phyloP scores from a whole-genome alignment of 2,797 vertebrate species.

The Micropoecilia bifurca region DNA sequence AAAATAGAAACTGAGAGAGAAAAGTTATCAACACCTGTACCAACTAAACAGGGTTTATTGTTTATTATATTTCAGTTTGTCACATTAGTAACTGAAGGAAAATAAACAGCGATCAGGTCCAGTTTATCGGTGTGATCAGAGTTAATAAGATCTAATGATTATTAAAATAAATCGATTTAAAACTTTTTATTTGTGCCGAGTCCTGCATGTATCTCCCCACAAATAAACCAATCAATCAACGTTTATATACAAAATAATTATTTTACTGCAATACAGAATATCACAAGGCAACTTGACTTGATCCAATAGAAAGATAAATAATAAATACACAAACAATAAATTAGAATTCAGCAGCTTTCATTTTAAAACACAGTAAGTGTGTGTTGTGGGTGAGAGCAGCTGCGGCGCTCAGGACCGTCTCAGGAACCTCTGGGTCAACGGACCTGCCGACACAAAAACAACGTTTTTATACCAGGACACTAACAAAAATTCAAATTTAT shows the following conservation, averaged over 20 bases:
- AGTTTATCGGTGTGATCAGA: not conserved
- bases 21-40: not conserved
- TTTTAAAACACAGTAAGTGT: not conserved
- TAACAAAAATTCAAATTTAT: no score
- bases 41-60: not conserved
- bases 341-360: constrained; percentile 31
- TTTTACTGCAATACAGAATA: constrained; percentile 68
- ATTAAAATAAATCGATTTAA: not conserved
- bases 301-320: constrained; percentile 66
- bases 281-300: constrained; percentile 45
- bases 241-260: constrained; percentile 75
- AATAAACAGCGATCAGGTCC: not conserved
- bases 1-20: not conserved
- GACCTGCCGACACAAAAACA: constrained; percentile 33
- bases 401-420: constrained; percentile 32
- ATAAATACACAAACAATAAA: constrained; percentile 68
- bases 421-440: not conserved
- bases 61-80: not conserved
- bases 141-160: not conserved
- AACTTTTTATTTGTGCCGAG: not conserved
- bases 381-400: constrained; percentile 7
- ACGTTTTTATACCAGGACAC: not conserved
- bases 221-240: not conserved
- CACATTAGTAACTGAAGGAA: not conserved
- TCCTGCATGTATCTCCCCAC: not conserved